Conservation (phyloP, 2,797 vertebrate species). For the Catamblyrhynchus diadema region DNA sequence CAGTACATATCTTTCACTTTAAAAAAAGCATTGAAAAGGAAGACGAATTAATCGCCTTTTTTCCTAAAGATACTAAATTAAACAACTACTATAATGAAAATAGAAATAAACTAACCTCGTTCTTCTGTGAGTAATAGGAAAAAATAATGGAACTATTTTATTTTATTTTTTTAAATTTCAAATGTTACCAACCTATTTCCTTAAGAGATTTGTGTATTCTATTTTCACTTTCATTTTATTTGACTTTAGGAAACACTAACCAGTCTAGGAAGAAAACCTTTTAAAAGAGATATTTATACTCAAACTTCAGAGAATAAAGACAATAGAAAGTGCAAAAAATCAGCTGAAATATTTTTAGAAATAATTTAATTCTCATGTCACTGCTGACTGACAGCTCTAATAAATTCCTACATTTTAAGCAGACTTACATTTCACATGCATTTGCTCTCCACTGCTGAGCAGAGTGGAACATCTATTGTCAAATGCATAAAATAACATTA, state of each 20-base stretch:
- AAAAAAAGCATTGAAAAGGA: background rate
- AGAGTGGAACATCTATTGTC: constrained; percentile 78
- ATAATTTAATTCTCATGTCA: constrained; percentile 75
- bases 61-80: background rate
- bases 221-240: background rate
- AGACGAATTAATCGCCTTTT: background rate
- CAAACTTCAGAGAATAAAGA: constrained; percentile 62
- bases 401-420: constrained; percentile 81
- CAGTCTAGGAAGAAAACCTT: constrained; percentile 10
- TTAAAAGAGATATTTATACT: constrained; percentile 42
- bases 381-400: constrained; percentile 81
- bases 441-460: constrained; percentile 73
- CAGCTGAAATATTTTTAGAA: constrained; percentile 74
- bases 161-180: too few relatives aligned
- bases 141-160: background rate
- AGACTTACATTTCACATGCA: constrained; percentile 74
- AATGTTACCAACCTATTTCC: background rate
- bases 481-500: constrained; percentile 79
- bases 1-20: background rate
- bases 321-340: constrained; percentile 66
- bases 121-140: background rate
- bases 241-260: background rate
- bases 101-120: accelerated
- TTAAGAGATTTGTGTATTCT: background rate
- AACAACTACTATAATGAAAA: background rate